phyloP scores from a whole-genome alignment of 2,113 vertebrate species.

The Lanius ludovicianus region DNA sequence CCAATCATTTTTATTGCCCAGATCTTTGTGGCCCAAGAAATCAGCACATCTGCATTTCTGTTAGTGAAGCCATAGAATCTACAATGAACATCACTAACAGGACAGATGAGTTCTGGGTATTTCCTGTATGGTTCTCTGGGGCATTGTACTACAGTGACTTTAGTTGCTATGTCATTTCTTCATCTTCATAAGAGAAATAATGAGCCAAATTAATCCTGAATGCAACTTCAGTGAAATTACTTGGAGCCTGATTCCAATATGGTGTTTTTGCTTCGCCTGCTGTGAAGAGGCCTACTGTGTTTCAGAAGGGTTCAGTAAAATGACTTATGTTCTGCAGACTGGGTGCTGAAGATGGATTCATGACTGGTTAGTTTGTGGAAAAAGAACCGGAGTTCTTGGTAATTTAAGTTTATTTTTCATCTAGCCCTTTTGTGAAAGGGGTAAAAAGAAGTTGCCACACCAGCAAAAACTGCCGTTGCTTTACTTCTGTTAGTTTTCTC shows the following conservation, averaged over 20 bases:
- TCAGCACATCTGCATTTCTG: background rate
- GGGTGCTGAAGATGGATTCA: background rate
- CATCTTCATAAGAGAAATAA: background rate
- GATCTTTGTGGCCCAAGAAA: background rate
- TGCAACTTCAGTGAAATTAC: background rate
- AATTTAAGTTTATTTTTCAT: slow-evolving; percentile 9
- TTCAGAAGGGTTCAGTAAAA: background rate
- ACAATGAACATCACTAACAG: background rate
- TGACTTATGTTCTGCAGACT: background rate
- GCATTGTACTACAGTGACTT: background rate
- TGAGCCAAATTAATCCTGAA: background rate
- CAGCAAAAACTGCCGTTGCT: background rate
- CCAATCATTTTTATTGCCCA: background rate
- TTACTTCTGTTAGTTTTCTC: slow-evolving; percentile 12
- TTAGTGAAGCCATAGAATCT: background rate
- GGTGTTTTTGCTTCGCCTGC: background rate
- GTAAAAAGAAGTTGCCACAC: background rate
- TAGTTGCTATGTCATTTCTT: background rate
- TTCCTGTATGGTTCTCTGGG: background rate
- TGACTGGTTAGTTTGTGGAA: background rate
- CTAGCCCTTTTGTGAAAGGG: background rate
- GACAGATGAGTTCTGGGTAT: background rate
- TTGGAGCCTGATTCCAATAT: background rate
- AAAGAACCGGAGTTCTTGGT: background rate
- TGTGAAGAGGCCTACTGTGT: background rate